Evolutionary conservation across 2,797 vertebrate species (phyloP), one percentile per base, ranked within the genome.

Genomic region (Eulemur coronatus): DNA sequence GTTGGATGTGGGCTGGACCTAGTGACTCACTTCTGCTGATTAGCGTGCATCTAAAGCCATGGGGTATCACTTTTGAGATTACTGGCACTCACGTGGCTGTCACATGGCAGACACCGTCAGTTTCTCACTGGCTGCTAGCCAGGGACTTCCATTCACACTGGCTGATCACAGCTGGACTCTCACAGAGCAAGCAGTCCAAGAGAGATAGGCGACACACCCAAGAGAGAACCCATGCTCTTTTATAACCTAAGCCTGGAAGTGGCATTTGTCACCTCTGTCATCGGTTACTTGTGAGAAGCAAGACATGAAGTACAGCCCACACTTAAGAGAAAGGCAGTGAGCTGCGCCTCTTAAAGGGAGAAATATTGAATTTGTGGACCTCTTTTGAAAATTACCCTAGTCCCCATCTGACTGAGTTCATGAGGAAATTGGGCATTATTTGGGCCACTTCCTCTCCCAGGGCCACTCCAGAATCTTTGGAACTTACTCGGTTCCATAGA

Each of bases 1-100:
- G 4, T n/a, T 20, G 18, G 33, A 18, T 13, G 15, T 63, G 43
- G 33, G 14, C 7, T 46, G 7, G 4, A 33, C 7, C 26, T 41
- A 13, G 17, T 80, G 22, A 50, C 41, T 91, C 33, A 24, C 6
- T 7, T 86, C 55, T 48, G 35, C 18, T 55, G 52, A 72, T 41
- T 0, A 78, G 11, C 0, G 1, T 1, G 1, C n/a, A 8, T 4
- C n/a, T 63, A 75, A 84, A 30, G 5, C 24, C 3, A 30, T 24
- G 20, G 24, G 26, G 43, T 30, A 50, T 50, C 7, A 30, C 33
- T 79, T 70, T 24, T 0, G 12, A 26, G n/a, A 52, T 91, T 33
- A 61, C 3, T 84, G 38, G 1, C 14, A 52, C 11, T 59, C 7
- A 5, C 0, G 0, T 30, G 50, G 14, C 33, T 80, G 20, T 61